Evolutionary conservation across 2,888 invertebrate genomes (phyloP).

Genomic region (Idaea biselata): DNA sequence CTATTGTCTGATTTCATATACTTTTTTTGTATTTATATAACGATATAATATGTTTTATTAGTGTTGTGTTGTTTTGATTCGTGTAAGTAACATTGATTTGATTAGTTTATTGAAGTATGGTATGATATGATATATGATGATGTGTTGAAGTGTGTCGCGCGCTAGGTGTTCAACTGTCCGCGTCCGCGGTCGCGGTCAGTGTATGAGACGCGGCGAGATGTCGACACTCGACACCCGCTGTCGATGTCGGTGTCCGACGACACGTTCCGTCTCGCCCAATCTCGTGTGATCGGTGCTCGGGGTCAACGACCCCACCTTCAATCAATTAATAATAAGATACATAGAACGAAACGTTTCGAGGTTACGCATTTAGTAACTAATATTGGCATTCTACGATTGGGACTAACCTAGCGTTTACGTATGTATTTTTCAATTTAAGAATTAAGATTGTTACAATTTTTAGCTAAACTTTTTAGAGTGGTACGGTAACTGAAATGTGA

Average conservation of each 20-base stretch:
- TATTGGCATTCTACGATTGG: constrained; percentile 82
- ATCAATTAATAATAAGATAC: constrained; percentile 68
- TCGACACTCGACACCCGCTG: too few species aligned
- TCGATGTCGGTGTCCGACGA: constrained; percentile 17
- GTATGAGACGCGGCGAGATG: constrained; percentile 8
- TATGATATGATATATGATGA: neutral
- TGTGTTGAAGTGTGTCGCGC: constrained; percentile 31
- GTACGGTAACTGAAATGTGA: constrained; percentile 82
- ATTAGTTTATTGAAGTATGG: constrained; percentile 23
- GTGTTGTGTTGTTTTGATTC: constrained; percentile 80
- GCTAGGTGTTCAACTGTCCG: constrained; percentile 53
- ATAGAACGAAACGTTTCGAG: constrained; percentile 65
- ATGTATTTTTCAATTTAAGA: constrained; percentile 78
- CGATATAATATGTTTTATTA: constrained; percentile 77
- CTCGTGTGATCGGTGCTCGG: constrained; percentile 63
- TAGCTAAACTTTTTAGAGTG: constrained; percentile 81
- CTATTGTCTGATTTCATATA: constrained; percentile 80
- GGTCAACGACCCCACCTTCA: constrained; percentile 69
- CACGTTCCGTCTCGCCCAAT: constrained; percentile 30
- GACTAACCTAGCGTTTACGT: constrained; percentile 81
- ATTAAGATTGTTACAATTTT: constrained; percentile 80
- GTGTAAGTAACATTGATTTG: constrained; percentile 67
- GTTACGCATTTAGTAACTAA: constrained; percentile 79
- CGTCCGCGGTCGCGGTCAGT: constrained; percentile 22
- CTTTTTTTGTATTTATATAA: constrained; percentile 77